Conservation (phyloP, 2,888 invertebrate genomes). For the Torymus tubicola region DNA sequence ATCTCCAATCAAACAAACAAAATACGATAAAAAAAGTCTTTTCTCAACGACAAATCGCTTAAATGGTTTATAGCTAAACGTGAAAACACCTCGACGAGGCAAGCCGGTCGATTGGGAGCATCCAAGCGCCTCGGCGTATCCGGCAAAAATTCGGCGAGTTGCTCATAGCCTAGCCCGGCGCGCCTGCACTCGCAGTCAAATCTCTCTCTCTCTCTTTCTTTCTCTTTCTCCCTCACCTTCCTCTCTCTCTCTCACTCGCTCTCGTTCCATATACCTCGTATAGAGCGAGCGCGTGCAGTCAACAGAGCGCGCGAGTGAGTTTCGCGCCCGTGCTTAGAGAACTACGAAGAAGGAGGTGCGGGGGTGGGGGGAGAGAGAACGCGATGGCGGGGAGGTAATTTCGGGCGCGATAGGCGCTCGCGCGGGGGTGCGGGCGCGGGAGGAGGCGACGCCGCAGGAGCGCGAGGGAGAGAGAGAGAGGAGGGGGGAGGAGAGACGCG, state of each 20-base stretch:
- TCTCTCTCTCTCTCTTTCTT: conserved; percentile 28
- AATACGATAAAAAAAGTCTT: too few relatives aligned
- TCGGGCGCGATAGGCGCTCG: conserved; percentile 59
- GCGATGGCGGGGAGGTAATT: conserved; percentile 41
- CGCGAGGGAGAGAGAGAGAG: conserved; percentile 52
- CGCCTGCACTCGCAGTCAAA: conserved; percentile 30
- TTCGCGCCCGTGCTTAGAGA: conserved; percentile 19
- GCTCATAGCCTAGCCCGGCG: too few relatives aligned
- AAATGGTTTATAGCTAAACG: neutral
- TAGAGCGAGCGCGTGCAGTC: conserved; percentile 18
- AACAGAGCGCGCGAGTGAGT: conserved; percentile 14
- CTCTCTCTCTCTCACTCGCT: conserved; percentile 10
- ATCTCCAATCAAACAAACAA: too few relatives aligned
- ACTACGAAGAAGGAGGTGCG: neutral
- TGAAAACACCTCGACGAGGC: conserved; percentile 7
- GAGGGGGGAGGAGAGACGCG: conserved; percentile 55
- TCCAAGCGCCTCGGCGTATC: conserved; percentile 36
- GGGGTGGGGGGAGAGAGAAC: neutral
- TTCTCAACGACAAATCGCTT: too few relatives aligned
- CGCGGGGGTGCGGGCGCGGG: conserved; percentile 54
- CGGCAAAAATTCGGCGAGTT: conserved; percentile 41
- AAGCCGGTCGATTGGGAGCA: conserved; percentile 36
- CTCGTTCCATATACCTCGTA: conserved; percentile 15
- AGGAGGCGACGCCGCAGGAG: conserved; percentile 55
- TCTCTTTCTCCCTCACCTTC: neutral